These are phyloP conservation scores for Margarornis squamiger DNA, from an alignment of 2,797 vertebrate species.

Conservation along the genomic window DNA sequence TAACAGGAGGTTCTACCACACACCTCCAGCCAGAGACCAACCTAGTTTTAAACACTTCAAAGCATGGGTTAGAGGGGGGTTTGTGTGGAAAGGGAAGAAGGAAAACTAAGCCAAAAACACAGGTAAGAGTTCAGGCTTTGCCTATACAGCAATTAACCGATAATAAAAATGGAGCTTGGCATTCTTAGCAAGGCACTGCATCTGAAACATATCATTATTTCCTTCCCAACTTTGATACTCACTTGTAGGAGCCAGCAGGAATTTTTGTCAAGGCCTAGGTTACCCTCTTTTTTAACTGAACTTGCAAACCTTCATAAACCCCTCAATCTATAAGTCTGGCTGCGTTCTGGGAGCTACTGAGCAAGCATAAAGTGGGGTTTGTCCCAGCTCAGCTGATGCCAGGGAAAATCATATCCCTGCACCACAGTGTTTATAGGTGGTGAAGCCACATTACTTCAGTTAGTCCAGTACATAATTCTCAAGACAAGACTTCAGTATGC, in stretches of 20 bases:
- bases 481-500: background rate
- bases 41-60: constrained; percentile 65
- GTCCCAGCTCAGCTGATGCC: background rate
- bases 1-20: constrained; percentile 63
- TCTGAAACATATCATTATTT: background rate
- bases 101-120: constrained; percentile 52
- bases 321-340: background rate
- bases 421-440: background rate
- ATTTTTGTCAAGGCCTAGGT: background rate
- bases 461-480: background rate
- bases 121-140: constrained; percentile 55
- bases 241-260: background rate
- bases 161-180: background rate
- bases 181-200: background rate
- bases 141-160: background rate
- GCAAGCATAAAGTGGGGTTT: background rate
- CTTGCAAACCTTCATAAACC: background rate
- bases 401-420: background rate
- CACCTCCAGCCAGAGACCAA: constrained; percentile 65
- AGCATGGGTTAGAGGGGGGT: constrained; percentile 31
- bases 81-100: constrained; percentile 41
- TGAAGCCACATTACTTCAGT: background rate
- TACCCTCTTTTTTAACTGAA: background rate
- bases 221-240: background rate
- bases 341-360: background rate